Percentiles rank a stretch among this genome's conserved stretches.
phyloP scores from a whole-genome alignment of 2,888 invertebrate species.

The Sesia apiformis region DNA sequence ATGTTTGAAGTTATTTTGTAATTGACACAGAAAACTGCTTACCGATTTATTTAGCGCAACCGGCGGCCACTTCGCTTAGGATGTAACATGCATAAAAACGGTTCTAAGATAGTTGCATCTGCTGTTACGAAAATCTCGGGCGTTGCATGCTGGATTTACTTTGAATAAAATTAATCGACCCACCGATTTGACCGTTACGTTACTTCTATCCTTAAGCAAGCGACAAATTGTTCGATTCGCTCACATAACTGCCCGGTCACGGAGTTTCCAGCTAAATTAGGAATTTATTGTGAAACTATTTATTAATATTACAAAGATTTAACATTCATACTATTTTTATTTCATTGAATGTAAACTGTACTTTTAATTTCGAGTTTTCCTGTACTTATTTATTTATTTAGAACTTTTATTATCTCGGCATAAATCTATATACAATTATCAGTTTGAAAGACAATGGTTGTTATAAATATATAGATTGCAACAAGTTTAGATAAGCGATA shows the following conservation, averaged over 20 bases:
- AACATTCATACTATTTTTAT: too few species aligned
- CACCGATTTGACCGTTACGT: neutral
- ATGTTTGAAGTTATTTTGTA: conserved; percentile 12
- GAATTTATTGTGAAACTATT: too few species aligned
- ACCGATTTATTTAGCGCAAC: conserved; percentile 18
- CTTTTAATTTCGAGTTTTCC: too few species aligned
- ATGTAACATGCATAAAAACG: conserved; percentile 39
- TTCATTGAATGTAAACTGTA: too few species aligned
- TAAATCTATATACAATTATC: too few species aligned
- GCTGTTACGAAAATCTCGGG: conserved; percentile 32
- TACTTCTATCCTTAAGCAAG: conserved; percentile 11
- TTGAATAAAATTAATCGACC: conserved; percentile 9
- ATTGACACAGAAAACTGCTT: conserved; percentile 21
- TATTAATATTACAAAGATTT: too few species aligned
- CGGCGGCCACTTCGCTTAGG: conserved; percentile 14
- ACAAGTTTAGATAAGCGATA: too few species aligned
- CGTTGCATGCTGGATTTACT: conserved; percentile 28
- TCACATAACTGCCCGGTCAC: conserved; percentile 23
- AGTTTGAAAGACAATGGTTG: too few species aligned
- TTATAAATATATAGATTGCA: too few species aligned
- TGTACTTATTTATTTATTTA: too few species aligned
- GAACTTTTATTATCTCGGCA: too few species aligned
- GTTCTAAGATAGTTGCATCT: conserved; percentile 29
- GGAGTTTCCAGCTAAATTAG: too few species aligned
- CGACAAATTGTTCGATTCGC: conserved; percentile 31